Conservation (phyloP, 2,113 vertebrate genomes). For the Nesospiza acunhae region DNA sequence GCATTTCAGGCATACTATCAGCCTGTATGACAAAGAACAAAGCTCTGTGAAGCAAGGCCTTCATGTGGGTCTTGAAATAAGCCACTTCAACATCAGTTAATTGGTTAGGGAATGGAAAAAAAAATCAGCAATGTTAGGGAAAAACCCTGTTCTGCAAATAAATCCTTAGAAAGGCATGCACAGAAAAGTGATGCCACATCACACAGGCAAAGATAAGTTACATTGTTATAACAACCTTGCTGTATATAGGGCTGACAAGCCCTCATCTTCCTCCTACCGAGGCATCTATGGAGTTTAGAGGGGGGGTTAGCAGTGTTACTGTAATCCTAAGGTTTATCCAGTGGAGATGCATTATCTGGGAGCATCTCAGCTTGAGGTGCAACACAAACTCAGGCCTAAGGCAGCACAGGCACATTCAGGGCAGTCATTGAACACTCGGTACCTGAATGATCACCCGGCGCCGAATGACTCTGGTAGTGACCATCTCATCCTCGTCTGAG, state of each 20-base stretch:
- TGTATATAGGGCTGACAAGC: neutral
- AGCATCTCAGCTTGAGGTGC: neutral
- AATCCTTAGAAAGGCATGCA: constrained; percentile 21
- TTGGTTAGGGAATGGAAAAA: constrained; percentile 11
- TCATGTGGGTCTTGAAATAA: neutral
- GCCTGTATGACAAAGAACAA: constrained; percentile 75
- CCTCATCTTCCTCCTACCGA: neutral
- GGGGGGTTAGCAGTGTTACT: neutral
- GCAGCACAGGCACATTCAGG: neutral
- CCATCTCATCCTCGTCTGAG: constrained; percentile 91
- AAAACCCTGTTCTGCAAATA: neutral
- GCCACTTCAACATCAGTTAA: neutral
- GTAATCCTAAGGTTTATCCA: neutral
- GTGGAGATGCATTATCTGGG: neutral
- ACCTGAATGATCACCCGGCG: constrained; percentile 97
- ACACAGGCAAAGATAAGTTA: neutral
- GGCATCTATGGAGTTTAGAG: neutral
- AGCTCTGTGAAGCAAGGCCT: neutral
- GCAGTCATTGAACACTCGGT: constrained; percentile 54
- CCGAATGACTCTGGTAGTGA: constrained; percentile 94
- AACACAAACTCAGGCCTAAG: neutral
- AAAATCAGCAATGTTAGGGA: neutral
- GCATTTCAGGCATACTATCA: constrained; percentile 87
- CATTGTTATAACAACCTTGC: no score
- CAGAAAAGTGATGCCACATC: neutral